Evolutionary conservation across 2,113 vertebrate species (phyloP), one percentile per base, ranked within the genome.

Genomic region (Colinus virginianus): DNA sequence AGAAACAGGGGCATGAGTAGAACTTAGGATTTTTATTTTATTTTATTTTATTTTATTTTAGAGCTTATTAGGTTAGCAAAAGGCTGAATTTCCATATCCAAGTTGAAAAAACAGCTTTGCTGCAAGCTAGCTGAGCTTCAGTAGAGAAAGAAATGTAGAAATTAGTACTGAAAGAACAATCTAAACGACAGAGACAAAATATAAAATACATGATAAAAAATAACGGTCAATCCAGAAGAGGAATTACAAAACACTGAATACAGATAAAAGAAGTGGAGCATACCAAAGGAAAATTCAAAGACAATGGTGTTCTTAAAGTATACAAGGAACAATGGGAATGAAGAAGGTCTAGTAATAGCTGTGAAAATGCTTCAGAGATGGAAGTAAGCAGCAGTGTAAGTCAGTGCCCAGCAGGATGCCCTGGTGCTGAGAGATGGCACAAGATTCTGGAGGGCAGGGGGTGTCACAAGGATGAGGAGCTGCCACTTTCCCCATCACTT

Each of bases 371-470:
- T 42, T 26, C 42, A 23, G 49, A 61, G 40, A 11, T 51, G 45
- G 48, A 69, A 23, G 9, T 48, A 40, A 69, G 45, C 43, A 43
- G 62, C 25, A 62, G 20, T 21, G n/a, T 32, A 15, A 34, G 58
- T 8, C 28, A n/a, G 51, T 3, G 3, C 32, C 25, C 72, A 15
- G 49, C 30, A 19, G 32, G 32, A 30, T 45, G 36, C 48, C 59
- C 18, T 9, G 17, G 40, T 49, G 55, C 7, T 7, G 43, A 13
- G 58, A 21, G 42, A 23, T 0, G 1, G 3, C 5, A 1, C 2
- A 4, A 70, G 23, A 13, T 45, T 42, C 26, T 30, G 30, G 12
- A 0, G 0, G 12, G 22, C 5, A 32, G 30, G 9, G 25, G 20
- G 36, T 7, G 45, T 11, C 20, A 11, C 9, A 11, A 28, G 32